These are phyloP conservation scores for Melitaea cinxia DNA, from an alignment of 1,140 invertebrate genomes.

Conservation along the genomic window DNA sequence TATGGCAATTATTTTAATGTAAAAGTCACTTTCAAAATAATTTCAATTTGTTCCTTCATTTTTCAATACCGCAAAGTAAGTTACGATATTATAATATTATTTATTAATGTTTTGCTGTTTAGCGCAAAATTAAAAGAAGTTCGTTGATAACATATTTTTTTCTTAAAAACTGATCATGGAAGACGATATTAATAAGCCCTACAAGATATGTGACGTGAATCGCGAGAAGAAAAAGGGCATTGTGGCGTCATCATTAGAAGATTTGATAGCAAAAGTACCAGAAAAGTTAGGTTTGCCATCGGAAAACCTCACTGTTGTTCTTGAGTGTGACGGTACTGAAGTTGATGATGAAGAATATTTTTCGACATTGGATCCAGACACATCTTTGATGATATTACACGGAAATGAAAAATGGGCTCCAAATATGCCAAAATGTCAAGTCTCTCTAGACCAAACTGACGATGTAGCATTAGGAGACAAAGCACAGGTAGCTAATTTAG, in stretches of 20 bases:
- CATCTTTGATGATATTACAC: constrained; percentile 89
- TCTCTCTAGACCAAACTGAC: constrained; percentile 86
- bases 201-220: constrained; percentile 84
- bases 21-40: constrained; percentile 28
- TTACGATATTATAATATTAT: background rate
- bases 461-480: constrained; percentile 82
- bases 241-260: constrained; percentile 88
- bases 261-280: constrained; percentile 86
- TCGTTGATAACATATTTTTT: background rate
- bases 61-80: background rate
- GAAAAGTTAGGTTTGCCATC: constrained; percentile 85
- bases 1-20: constrained; percentile 30
- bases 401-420: constrained; percentile 88
- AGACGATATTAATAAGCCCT: constrained; percentile 76
- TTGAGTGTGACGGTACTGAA: constrained; percentile 93
- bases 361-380: constrained; percentile 90
- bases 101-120: background rate
- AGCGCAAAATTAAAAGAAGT: background rate
- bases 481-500: constrained; percentile 84
- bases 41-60: constrained; percentile 10
- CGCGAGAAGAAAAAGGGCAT: constrained; percentile 91
- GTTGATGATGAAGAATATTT: constrained; percentile 95
- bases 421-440: constrained; percentile 81
- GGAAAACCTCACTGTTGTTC: constrained; percentile 87
- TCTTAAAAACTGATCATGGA: constrained; percentile 61